Base-by-base conservation (phyloP, 2,888 invertebrate genomes). In the Drosophila kuntzei region DNA sequence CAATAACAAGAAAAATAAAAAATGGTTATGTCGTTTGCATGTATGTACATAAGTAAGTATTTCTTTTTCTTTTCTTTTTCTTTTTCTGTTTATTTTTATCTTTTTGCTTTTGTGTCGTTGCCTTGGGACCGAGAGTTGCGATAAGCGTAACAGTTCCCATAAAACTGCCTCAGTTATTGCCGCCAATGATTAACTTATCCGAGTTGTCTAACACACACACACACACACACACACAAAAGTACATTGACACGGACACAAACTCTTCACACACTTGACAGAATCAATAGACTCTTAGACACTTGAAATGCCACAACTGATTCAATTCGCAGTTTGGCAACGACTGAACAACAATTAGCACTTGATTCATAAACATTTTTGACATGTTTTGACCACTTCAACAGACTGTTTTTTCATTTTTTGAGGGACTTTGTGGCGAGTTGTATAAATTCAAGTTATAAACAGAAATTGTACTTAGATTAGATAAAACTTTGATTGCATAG, bases 301-400 rank as follows among this genome's bases (percentile, higher is more conserved):
- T 37, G 41, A 55, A 44, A 55, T 43, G 27, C 43, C 14, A 41
- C 27, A 58, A 70, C 39, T 60, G 63, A 41, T 60, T 60, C 22
- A 37, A 32, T 43, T 39, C 46, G 41, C 22, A 46, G 54, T 44
- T 54, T 60, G 41, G 22, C 54, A 59, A 32, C 16, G 44, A 54
- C 47, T 66, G 37, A 53, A 44, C 25, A 57, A 46, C 49, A 78
- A 78, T 64, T 78, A 68, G 29, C 68, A 68, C 63, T 54, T 39
- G 57, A 41, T 54, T 57, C 32, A 43, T 46, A 57, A 60, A 49
- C 47, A 54, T 32, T 20, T 44, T 29, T 44, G 58, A 72, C 53
- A 50, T 60, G 47, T 55, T 67, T 43, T 44, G 39, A 43, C 12
- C 53, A 51, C 22, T 53, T 57, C 29, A 49, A 61, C 18, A 20